Evolutionary conservation across 2,113 vertebrate species (phyloP), one percentile per base, ranked within the genome.

Genomic region (Formicarius rufipectus): DNA sequence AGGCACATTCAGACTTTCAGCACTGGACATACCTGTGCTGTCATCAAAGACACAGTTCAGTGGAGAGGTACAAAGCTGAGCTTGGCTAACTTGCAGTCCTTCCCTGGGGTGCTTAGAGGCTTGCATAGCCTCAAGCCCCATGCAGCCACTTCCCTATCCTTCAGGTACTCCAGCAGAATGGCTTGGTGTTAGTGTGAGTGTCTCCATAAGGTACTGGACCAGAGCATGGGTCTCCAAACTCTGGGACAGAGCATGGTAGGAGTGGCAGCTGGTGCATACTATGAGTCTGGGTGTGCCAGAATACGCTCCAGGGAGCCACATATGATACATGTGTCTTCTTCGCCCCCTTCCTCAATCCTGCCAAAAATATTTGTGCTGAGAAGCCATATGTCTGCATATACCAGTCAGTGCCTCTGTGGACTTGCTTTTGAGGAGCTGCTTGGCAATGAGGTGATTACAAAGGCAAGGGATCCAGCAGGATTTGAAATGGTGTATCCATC

Each of bases 321-420:
- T 33, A 39, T 0, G 0, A 14, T 88, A 12, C 0, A 0, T 68
- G 19, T 59, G 42, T 17, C 7, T 15, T 23, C 50, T 89, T 73
- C 47, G 40, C 14, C 16, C 18, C 2, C 4, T 77, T 91, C 59
- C 52, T 35, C 63, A 83, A 2, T 39, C n/a, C 55, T 73, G 52
- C 30, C 50, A 42, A n/a, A 92, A 55, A 20, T 53, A 72, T 25
- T 76, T 84, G 50, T 84, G 39, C 28, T 52, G 47, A 62, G 71
- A 84, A 92, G 28, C 69, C 31, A 9, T 33, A 21, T 23, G 37
- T 76, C 21, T 75, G 35, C 68, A 6, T n/a, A 30, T 5, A 14
- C 28, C 73, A 44, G 16, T 37, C 35, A 47, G 2, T 3, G 2
- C 55, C 52, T 83, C 42, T 45, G 23, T 50, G 44, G 37, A 42